Evolutionary conservation across 2,888 invertebrate species (phyloP).

Genomic region (Metalampra italica): DNA sequence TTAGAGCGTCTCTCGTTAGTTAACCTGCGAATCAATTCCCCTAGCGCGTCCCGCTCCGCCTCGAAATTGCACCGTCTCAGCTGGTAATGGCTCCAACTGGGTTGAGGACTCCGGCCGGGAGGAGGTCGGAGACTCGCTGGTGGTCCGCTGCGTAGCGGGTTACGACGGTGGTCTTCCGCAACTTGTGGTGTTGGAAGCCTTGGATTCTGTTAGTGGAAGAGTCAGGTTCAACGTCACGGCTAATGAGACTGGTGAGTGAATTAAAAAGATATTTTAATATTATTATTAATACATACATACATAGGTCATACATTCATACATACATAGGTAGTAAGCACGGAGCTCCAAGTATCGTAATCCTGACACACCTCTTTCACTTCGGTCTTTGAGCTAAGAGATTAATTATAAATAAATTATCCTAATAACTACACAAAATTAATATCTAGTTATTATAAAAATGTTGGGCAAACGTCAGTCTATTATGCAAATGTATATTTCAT

Average conservation of each 20-base stretch:
- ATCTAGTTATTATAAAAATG: no score
- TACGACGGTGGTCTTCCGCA: slow-evolving; percentile 94
- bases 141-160: slow-evolving; percentile 91
- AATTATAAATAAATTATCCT: no score
- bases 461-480: no score
- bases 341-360: no score
- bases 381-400: no score
- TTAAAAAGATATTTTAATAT: neutral
- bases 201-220: slow-evolving; percentile 83
- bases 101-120: slow-evolving; percentile 53
- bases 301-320: no score
- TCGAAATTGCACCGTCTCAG: slow-evolving; percentile 90
- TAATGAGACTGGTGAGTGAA: slow-evolving; percentile 63
- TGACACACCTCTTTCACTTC: no score
- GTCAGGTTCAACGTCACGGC: slow-evolving; percentile 85
- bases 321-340: no score
- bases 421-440: no score
- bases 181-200: slow-evolving; percentile 89
- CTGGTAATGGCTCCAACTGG: slow-evolving; percentile 77
- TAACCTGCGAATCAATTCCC: no score
- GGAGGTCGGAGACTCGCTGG: slow-evolving; percentile 70
- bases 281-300: slow-evolving; percentile 6
- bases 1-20: no score
- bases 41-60: slow-evolving; percentile 89
- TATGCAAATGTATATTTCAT: no score